Evolutionary conservation across 2,888 invertebrate species (phyloP).

Genomic region (Diadegma fenestrale): DNA sequence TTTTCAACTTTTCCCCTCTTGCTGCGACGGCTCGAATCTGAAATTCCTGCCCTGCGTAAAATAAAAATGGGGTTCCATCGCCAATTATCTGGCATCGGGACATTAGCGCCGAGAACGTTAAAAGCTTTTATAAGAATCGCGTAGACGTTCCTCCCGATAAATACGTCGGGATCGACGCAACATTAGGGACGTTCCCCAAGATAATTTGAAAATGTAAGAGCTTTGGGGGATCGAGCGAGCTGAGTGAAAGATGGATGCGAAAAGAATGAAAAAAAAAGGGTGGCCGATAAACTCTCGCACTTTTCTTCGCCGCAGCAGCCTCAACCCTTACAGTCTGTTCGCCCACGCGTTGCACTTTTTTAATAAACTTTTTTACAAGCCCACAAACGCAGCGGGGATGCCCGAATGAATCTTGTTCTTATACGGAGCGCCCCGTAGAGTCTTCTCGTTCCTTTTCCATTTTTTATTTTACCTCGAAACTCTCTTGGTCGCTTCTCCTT

Average conservation of each 20-base stretch:
- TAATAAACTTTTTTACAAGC: conserved; percentile 68
- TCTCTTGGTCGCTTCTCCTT: conserved; percentile 7
- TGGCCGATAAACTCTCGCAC: conserved; percentile 61
- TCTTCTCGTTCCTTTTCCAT: not conserved
- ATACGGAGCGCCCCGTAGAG: not conserved
- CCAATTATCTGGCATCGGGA: conserved; percentile 63
- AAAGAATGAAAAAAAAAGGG: not conserved
- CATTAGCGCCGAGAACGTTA: conserved; percentile 62
- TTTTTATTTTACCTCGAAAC: not conserved
- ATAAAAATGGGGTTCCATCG: conserved; percentile 64
- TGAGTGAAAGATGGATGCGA: conserved; percentile 40
- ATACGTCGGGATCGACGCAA: not conserved
- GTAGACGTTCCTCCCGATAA: conserved; percentile 25
- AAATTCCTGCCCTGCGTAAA: conserved; percentile 53
- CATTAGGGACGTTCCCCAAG: conserved; percentile 5
- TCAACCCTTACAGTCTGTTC: not conserved
- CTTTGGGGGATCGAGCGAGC: conserved; percentile 39
- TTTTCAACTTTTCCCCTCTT: conserved; percentile 7
- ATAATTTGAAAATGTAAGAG: conserved; percentile 57
- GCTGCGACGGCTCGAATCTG: conserved; percentile 27
- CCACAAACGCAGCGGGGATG: conserved; percentile 59
- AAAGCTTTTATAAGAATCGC: conserved; percentile 67
- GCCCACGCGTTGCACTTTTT: conserved; percentile 60
- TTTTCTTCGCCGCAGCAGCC: conserved; percentile 25
- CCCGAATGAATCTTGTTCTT: conserved; percentile 60